phyloP scores from a whole-genome alignment of 2,113 vertebrate species.

The Furnarius figulus region DNA sequence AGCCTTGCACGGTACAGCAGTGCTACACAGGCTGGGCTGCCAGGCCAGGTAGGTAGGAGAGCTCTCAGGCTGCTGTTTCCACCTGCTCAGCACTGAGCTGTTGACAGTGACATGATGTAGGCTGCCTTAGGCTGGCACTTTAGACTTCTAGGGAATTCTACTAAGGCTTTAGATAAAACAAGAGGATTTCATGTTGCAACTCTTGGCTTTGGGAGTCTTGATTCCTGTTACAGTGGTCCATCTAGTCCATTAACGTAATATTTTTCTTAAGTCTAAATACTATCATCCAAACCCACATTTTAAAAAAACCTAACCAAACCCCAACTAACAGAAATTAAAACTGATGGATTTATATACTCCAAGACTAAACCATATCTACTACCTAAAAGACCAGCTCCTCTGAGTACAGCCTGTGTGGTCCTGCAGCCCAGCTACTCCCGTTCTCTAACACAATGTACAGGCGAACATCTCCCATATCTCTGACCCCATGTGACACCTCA shows the following conservation, averaged over 20 bases:
- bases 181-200: constrained; percentile 21
- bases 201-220: not conserved
- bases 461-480: rapidly evolving
- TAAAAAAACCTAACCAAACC: not conserved
- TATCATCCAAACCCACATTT: not conserved
- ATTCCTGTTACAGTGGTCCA: not conserved
- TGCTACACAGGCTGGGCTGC: not conserved
- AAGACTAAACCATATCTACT: not conserved
- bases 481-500: not conserved
- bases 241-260: not conserved
- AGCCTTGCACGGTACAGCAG: not conserved
- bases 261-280: not conserved
- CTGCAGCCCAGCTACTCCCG: not conserved
- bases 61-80: not conserved
- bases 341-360: not conserved
- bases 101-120: not conserved
- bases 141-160: not conserved
- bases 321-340: not conserved
- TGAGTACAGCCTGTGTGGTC: not conserved
- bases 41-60: not conserved
- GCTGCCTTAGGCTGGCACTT: not conserved
- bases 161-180: constrained; percentile 7
- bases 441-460: not conserved
- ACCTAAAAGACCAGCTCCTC: not conserved
- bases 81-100: not conserved